Percentiles rank a stretch among this genome's conserved stretches.
These are phyloP conservation scores for Capromys pilorides DNA, from an alignment of 2,797 vertebrate species.

Conservation along the genomic window DNA sequence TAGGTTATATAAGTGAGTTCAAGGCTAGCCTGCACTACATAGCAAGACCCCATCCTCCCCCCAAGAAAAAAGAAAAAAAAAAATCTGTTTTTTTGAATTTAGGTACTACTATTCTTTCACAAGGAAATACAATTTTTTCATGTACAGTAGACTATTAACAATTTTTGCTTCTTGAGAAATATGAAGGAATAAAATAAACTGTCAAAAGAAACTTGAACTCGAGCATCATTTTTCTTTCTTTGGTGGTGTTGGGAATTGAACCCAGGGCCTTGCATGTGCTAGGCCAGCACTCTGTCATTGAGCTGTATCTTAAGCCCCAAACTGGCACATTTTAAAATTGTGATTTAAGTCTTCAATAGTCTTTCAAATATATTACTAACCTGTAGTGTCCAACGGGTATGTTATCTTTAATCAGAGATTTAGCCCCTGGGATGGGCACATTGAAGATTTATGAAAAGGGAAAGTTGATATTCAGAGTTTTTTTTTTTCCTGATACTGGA, in stretches of 20 bases:
- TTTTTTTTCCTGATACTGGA: neutral
- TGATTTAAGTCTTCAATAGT: neutral
- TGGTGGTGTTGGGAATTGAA: neutral
- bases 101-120: conserved; percentile 8
- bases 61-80: neutral
- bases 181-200: conserved; percentile 11
- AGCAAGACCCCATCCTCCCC: neutral
- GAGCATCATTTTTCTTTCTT: neutral
- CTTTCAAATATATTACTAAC: conserved; percentile 1
- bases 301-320: neutral
- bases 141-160: neutral
- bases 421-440: conserved; percentile 25
- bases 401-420: neutral
- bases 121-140: conserved; percentile 15
- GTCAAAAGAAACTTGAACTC: neutral
- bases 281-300: neutral
- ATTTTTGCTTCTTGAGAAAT: conserved; percentile 42
- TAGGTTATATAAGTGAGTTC: neutral
- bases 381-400: neutral
- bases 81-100: neutral
- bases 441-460: neutral
- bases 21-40: neutral
- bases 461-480: neutral
- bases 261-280: too few relatives aligned
- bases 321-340: neutral